Conservation (phyloP, 1,140 invertebrate genomes). For the Ceratoteleas bidentatus region DNA sequence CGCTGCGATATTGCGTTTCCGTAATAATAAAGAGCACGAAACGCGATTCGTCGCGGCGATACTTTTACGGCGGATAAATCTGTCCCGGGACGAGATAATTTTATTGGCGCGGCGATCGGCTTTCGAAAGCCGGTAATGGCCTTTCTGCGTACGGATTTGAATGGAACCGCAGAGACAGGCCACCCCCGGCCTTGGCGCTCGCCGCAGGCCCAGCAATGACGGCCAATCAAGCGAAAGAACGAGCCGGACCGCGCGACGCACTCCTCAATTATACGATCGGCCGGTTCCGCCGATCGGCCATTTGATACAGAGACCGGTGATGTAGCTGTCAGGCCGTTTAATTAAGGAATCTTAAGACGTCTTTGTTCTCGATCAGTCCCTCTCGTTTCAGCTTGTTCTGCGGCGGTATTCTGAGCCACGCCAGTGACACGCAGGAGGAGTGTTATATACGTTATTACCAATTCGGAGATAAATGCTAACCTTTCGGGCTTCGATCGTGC, state of each 20-base stretch:
- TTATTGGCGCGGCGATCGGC: constrained; percentile 39
- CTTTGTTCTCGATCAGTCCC: constrained; percentile 28
- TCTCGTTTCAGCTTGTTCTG: constrained; percentile 13
- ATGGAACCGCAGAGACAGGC: constrained; percentile 45
- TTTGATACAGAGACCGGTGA: constrained; percentile 70
- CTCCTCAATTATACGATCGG: constrained; percentile 52
- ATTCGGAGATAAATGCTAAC: constrained; percentile 48
- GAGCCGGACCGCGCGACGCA: constrained; percentile 16
- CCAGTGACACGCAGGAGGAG: constrained; percentile 39
- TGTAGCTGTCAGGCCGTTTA: constrained; percentile 78
- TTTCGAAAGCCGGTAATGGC: constrained; percentile 43
- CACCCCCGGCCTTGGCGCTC: constrained; percentile 24
- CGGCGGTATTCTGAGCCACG: constrained; percentile 11
- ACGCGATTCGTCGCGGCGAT: constrained; percentile 15
- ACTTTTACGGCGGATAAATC: constrained; percentile 51
- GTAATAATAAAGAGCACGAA: too few species aligned
- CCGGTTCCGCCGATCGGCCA: constrained; percentile 59
- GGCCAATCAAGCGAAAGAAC: constrained; percentile 54
- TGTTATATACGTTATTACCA: constrained; percentile 54
- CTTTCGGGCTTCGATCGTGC: constrained; percentile 47
- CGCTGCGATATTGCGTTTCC: too few species aligned
- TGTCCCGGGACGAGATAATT: constrained; percentile 44
- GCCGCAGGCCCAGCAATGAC: constrained; percentile 46
- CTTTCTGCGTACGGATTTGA: constrained; percentile 55
- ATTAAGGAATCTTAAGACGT: constrained; percentile 76